Evolutionary conservation across 2,113 vertebrate genomes (phyloP).

Genomic region (Zapus hudsonius): DNA sequence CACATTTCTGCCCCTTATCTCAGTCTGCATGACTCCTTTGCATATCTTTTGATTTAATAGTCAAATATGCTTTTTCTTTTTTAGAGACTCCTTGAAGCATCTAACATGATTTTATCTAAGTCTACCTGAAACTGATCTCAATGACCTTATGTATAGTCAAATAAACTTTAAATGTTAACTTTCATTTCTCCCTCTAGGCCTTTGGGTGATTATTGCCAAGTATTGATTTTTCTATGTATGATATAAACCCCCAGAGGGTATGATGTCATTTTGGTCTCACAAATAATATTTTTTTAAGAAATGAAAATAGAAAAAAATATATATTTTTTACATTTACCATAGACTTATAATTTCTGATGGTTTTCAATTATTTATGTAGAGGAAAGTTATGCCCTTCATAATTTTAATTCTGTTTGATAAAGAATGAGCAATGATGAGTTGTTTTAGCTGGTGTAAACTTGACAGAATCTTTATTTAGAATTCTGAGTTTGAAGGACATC

Average conservation of each 20-base stretch:
- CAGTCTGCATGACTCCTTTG: background rate
- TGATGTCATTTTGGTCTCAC: background rate
- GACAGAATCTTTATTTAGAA: background rate
- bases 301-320: background rate
- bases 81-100: background rate
- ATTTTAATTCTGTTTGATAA: background rate
- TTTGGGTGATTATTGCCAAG: background rate
- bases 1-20: background rate
- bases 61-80: background rate
- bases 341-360: background rate
- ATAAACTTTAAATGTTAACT: background rate
- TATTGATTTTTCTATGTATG: background rate
- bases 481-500: background rate
- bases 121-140: background rate
- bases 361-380: background rate
- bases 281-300: background rate
- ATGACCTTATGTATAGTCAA: background rate
- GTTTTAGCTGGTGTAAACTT: background rate
- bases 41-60: background rate
- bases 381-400: background rate
- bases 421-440: background rate
- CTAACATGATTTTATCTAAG: background rate
- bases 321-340: background rate
- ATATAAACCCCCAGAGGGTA: background rate
- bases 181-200: background rate